Base-by-base conservation (phyloP, 2,113 vertebrate genomes). In the Furnarius figulus region DNA sequence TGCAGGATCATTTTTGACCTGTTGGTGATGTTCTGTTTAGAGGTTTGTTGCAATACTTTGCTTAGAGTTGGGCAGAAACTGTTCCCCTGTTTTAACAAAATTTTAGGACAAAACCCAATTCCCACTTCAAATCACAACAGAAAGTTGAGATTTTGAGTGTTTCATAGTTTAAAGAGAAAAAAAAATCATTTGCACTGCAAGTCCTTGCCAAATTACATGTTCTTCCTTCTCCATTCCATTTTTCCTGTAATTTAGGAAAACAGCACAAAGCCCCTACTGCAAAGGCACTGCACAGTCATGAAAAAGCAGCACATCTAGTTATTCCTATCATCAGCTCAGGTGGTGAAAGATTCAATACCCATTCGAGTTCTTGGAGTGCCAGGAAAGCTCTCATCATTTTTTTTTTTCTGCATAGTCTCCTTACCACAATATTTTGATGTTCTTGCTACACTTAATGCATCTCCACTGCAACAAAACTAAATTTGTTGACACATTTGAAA, bases 181-280 rank as follows among this genome's bases (percentile, higher is more conserved):
- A 49, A 68, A 33, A 61, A 39, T 9, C 47, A 14, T 19, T 81
- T 33, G 50, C 21, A 33, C 10, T 42, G 18, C 33, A 72, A 50
- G 11, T 58, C 37, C 53, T 76, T 85, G 85, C 58, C 27, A 46
- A 79, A 76, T 75, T 28, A 59, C 37, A 21, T 44, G 30, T 52
- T 22, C 31, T 80, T 83, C 28, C 37, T 83, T 44, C 44, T 85
- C 35, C 8, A 8, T 42, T 58, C 4, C 53, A 14, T 59, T 83
- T 85, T 73, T 7, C 20, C 46, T 68, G n/a, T 46, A 39, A 31
- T 66, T 75, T 42, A 85, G 47, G 61, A 62, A 25, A 53, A 73
- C 23, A 68, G 4, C 42, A 50, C 6, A 67, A 81, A 73, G 13
- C 3, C 10, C 4, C 39, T 84, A 23, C 37, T 0, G 0, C 2